These are phyloP conservation scores for Aegithalos caudatus DNA, from an alignment of 2,113 vertebrate species.

Conservation along the genomic window DNA sequence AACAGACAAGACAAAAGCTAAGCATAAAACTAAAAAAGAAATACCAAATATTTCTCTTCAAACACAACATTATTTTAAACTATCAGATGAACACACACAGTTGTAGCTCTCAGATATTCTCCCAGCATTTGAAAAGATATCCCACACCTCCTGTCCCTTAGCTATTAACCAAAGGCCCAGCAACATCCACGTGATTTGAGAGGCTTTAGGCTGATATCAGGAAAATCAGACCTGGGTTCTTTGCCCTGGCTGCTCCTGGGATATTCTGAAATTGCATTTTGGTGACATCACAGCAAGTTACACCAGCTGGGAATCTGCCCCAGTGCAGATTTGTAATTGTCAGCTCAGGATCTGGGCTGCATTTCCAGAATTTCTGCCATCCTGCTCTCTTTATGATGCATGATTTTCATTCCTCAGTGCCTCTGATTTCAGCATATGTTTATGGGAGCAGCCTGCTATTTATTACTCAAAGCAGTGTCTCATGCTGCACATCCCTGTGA, in stretches of 20 bases:
- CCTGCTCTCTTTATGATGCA: conserved; percentile 7
- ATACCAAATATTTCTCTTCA: background rate
- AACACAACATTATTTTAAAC: background rate
- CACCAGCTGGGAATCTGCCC: background rate
- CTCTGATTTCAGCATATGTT: conserved; percentile 17
- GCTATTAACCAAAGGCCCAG: background rate
- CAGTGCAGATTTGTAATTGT: background rate
- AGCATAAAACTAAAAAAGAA: background rate
- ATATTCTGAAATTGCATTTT: background rate
- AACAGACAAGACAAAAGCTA: background rate
- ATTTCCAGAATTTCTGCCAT: background rate
- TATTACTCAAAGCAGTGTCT: background rate
- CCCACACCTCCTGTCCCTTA: background rate
- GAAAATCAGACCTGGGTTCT: background rate
- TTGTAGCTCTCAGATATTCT: background rate
- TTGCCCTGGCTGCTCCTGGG: background rate
- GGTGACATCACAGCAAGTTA: background rate
- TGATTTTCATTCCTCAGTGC: background rate
- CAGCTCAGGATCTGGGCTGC: background rate
- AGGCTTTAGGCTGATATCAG: background rate
- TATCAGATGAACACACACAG: background rate
- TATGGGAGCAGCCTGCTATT: background rate
- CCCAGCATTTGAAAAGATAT: background rate
- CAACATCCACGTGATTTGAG: background rate
- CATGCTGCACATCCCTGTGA: background rate